A percentile compares a stretch with the other conserved stretches of the same genome.
phyloP scores from a whole-genome alignment of 2,797 vertebrate genomes.

The Pempheris klunzingeri region DNA sequence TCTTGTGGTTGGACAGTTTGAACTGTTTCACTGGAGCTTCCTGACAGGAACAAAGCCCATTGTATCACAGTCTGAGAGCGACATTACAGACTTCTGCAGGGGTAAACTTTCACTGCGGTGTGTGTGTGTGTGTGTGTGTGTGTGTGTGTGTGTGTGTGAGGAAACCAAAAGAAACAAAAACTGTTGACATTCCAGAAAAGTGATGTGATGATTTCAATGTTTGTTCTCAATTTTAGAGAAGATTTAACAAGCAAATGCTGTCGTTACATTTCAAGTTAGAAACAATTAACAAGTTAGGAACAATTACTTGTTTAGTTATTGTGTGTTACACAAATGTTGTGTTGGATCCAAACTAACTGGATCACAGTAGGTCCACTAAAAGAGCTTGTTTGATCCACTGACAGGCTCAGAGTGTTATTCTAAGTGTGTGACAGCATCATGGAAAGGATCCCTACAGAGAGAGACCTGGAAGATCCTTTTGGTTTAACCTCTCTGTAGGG shows the following conservation, averaged over 20 bases:
- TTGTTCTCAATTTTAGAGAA: conserved; percentile 8
- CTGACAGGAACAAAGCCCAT: conserved; percentile 75
- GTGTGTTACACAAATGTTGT: too few relatives aligned
- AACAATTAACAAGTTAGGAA: background rate
- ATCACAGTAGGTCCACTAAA: too few relatives aligned
- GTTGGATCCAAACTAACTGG: too few relatives aligned
- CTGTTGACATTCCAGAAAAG: conserved; percentile 44
- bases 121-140: conserved; percentile 24
- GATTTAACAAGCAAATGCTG: background rate
- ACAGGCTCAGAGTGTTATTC: too few relatives aligned
- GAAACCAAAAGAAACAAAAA: conserved; percentile 31
- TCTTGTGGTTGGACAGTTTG: conserved; percentile 25
- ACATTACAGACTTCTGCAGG: conserved; percentile 42
- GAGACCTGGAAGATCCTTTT: too few relatives aligned
- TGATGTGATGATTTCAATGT: conserved; percentile 9
- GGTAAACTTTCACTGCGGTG: conserved; percentile 63
- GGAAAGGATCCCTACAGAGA: too few relatives aligned
- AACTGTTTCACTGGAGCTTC: conserved; percentile 62
- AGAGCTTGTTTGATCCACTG: too few relatives aligned
- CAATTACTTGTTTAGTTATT: too few relatives aligned
- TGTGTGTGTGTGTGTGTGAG: conserved; percentile 13
- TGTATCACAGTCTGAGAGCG: conserved; percentile 60
- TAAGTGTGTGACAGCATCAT: too few relatives aligned
- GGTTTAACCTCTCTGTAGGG: too few relatives aligned
- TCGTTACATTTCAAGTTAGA: too few relatives aligned